Base-by-base conservation (phyloP, 2,888 invertebrate species). In the Anthophora plumipes region DNA sequence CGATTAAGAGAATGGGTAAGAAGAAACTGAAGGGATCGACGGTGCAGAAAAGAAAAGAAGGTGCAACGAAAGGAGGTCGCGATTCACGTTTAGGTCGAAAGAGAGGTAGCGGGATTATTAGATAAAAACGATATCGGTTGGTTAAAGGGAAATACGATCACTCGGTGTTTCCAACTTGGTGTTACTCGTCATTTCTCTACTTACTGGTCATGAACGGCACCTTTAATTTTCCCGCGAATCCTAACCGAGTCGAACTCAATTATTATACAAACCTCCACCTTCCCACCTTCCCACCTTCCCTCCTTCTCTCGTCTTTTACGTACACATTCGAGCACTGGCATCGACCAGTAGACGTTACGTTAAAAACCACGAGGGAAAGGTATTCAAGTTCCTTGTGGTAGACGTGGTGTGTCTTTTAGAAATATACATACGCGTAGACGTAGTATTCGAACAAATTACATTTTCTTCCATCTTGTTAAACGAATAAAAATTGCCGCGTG, bases 141-240 rank as follows among this genome's bases (percentile, higher is more conserved):
- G 22, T 20, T 17, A n/a, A 52, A 31, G 7, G 41, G 48, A 22
- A 37, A 43, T 48, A 50, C 50, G 22, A n/a, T n/a, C n/a, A n/a
- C n/a, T n/a, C n/a, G n/a, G n/a, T n/a, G 54, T 57, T 41, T 61
- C 17, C n/a, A 48, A 46, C 48, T 75, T 48, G 59, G 8, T 59
- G 14, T 41, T n/a, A n/a, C 43, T 41, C 66, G 70, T 50, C 39
- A 76, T 20, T 48, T 54, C 52, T 60, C 55, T 52, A n/a, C n/a
- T n/a, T n/a, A n/a, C 61, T 68, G 50, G 55, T 37, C 59, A 60
- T 67, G 61, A 60, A 71, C 46, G 74, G 68, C 69, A 69, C 80
- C 64, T 82, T 85, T 84, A 77, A 86, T 86, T 85, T 86, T 84
- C 81, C 82, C 66, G 71, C 67, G 81, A 73, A 77, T 75, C 77